Evolutionary conservation across 2,888 invertebrate species (phyloP).

Genomic region (Nomada ruficornis): DNA sequence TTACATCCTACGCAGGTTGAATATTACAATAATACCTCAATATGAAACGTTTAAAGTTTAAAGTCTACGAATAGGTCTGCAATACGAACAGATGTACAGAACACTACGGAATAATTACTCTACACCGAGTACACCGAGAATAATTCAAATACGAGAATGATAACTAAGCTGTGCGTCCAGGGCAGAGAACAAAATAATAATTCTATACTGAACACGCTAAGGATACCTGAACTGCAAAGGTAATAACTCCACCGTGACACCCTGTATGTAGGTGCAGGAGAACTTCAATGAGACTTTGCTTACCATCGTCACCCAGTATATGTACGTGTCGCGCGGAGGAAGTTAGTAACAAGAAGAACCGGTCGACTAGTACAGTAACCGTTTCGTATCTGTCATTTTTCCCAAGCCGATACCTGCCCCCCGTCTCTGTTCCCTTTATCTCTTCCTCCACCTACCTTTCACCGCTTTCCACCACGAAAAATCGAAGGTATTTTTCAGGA

Average conservation of each 20-base stretch:
- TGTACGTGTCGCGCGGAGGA: constrained; percentile 64
- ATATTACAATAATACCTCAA: no score
- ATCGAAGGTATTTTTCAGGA: constrained; percentile 1
- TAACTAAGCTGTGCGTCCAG: no score
- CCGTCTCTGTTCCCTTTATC: constrained; percentile 40
- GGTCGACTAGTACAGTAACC: constrained; percentile 70
- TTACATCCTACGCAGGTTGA: no score
- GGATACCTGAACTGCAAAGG: neutral
- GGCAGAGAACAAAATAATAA: neutral
- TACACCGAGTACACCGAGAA: no score
- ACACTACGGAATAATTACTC: no score
- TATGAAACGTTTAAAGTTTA: no score
- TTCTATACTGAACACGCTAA: neutral
- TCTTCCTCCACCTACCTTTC: constrained; percentile 40
- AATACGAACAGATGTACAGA: no score
- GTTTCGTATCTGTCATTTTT: constrained; percentile 70
- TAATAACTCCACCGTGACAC: neutral
- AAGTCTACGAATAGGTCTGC: no score
- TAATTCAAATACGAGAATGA: no score
- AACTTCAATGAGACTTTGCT: constrained; percentile 25
- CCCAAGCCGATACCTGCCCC: constrained; percentile 59
- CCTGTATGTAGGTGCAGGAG: constrained; percentile 14
- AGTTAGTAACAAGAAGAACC: constrained; percentile 71
- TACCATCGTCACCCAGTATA: constrained; percentile 60
- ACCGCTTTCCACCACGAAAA: constrained; percentile 19